These are phyloP conservation scores for Clupea harengus DNA, from an alignment of 2,113 vertebrate genomes.

Conservation along the genomic window DNA sequence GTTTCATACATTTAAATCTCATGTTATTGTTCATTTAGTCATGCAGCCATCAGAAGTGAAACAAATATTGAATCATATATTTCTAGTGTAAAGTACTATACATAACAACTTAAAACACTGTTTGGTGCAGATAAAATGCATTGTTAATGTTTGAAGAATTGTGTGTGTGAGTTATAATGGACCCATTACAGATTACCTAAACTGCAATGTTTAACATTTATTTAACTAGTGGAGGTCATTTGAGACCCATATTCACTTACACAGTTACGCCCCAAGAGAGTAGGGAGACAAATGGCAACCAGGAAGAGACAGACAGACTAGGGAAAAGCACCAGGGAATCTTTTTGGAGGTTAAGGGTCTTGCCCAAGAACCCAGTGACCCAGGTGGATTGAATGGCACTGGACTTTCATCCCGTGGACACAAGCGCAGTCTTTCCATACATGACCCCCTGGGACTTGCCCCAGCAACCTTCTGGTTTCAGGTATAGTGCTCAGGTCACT, in stretches of 20 bases:
- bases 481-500: not conserved
- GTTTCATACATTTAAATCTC: not conserved
- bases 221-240: not conserved
- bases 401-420: not conserved
- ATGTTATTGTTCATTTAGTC: too few species aligned
- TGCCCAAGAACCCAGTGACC: not conserved
- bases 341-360: not conserved
- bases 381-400: not conserved
- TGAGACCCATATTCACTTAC: not conserved
- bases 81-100: too few species aligned
- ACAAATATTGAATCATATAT: too few species aligned
- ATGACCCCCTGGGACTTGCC: not conserved
- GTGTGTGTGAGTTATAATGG: too few species aligned
- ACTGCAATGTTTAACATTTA: too few species aligned
- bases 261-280: not conserved
- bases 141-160: too few species aligned
- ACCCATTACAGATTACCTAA: too few species aligned
- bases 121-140: too few species aligned
- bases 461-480: not conserved
- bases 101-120: too few species aligned
- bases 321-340: not conserved
- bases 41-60: too few species aligned
- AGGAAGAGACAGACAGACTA: not conserved
- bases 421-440: not conserved
- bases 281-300: not conserved